Evolutionary conservation across 2,888 invertebrate species (phyloP).

Genomic region (Nomada ferruginata): DNA sequence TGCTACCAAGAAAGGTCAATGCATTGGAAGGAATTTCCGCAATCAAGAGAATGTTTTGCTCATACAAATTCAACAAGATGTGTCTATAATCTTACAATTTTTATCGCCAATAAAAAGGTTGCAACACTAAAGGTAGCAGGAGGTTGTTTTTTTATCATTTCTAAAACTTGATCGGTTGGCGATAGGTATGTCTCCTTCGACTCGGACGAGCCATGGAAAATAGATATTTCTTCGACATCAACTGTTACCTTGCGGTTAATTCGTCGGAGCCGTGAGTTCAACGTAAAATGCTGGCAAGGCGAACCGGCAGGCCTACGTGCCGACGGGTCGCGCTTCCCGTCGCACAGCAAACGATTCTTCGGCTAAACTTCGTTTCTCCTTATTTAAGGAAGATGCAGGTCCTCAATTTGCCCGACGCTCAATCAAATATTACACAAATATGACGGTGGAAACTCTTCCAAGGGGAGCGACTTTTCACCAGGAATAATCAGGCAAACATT

Average conservation of each 20-base stretch:
- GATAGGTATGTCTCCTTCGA: no score
- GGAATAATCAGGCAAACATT: not conserved
- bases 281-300: not conserved
- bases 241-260: not conserved
- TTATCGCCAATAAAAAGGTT: not conserved
- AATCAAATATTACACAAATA: not conserved
- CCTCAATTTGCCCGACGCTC: not conserved
- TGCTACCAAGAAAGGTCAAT: not conserved
- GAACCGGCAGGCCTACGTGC: conserved; percentile 67
- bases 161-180: no score
- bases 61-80: not conserved
- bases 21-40: not conserved
- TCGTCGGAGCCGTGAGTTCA: conserved; percentile 8
- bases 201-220: not conserved
- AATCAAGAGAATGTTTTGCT: not conserved
- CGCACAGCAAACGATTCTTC: conserved; percentile 67
- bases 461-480: not conserved
- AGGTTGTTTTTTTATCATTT: no score
- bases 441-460: no score
- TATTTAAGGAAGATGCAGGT: not conserved
- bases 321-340: conserved; percentile 81
- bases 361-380: conserved; percentile 6
- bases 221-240: no score
- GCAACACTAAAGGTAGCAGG: no score
- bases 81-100: not conserved